A percentile compares a stretch with the other conserved stretches of the same genome.
Evolutionary conservation across 2,797 vertebrate species (phyloP).

Genomic region (Muscicapa striata): DNA sequence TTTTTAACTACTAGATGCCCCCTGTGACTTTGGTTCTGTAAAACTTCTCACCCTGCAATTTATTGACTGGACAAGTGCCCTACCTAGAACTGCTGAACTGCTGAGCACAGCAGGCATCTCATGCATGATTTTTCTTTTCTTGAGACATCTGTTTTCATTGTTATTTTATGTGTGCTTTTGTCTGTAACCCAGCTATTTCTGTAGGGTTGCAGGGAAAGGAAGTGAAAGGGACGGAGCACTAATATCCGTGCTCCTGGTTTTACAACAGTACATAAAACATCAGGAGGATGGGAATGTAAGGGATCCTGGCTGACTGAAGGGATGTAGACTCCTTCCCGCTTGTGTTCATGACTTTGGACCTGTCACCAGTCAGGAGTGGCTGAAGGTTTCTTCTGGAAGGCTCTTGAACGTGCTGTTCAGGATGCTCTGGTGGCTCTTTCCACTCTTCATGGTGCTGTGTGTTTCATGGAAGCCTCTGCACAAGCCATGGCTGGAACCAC

Average conservation of each 20-base stretch:
- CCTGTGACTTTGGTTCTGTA: background rate
- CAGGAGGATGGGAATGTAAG: background rate
- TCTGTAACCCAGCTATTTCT: conserved; percentile 38
- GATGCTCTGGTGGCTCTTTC: background rate
- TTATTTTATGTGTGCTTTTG: conserved; percentile 6
- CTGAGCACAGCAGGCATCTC: background rate
- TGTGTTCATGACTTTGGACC: background rate
- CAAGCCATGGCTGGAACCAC: background rate
- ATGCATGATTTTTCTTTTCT: background rate
- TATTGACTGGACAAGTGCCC: accelerated
- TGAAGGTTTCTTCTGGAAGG: background rate
- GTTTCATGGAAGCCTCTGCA: background rate
- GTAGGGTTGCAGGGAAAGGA: conserved; percentile 18
- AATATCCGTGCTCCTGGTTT: background rate
- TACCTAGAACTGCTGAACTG: background rate
- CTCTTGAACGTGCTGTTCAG: background rate
- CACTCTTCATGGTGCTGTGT: background rate
- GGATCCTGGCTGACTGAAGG: background rate
- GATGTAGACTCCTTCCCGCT: background rate
- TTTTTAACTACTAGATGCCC: background rate
- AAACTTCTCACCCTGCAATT: background rate
- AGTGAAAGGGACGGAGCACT: conserved; percentile 2
- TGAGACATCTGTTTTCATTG: conserved; percentile 5
- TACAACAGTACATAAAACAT: background rate
- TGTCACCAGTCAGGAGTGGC: background rate